phyloP scores from a whole-genome alignment of 2,888 invertebrate species.

The Ferdinandea cuprea region DNA sequence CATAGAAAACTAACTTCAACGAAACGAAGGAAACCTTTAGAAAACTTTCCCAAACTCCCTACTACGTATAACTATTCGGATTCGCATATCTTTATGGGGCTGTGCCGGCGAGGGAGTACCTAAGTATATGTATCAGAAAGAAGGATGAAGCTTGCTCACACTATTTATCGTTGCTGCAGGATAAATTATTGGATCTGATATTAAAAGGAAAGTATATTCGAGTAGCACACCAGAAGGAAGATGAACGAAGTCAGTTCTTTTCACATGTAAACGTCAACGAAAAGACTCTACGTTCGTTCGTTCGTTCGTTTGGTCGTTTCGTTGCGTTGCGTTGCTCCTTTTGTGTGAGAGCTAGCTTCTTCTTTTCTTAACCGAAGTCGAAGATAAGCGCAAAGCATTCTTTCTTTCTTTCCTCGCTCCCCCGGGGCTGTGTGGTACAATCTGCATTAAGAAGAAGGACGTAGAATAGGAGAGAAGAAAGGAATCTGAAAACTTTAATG shows the following conservation, averaged over 20 bases:
- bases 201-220: slow-evolving; percentile 37
- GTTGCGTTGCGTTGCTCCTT: slow-evolving; percentile 59
- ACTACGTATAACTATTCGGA: not conserved
- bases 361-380: slow-evolving; percentile 43
- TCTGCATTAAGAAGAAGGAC: slow-evolving; percentile 45
- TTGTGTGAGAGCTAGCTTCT: slow-evolving; percentile 35
- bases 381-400: slow-evolving; percentile 70
- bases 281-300: slow-evolving; percentile 25
- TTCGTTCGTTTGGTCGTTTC: too few species aligned
- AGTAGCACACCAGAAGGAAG: slow-evolving; percentile 18
- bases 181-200: slow-evolving; percentile 73
- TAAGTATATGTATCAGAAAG: not conserved
- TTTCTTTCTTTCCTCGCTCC: slow-evolving; percentile 29
- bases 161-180: slow-evolving; percentile 67
- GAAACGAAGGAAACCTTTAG: slow-evolving; percentile 28
- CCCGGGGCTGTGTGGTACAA: slow-evolving; percentile 46
- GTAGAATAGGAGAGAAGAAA: slow-evolving; percentile 35
- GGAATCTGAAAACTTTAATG: slow-evolving; percentile 67
- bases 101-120: slow-evolving; percentile 11
- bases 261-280: slow-evolving; percentile 67
- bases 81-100: slow-evolving; percentile 5
- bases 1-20: slow-evolving; percentile 27
- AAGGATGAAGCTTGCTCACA: slow-evolving; percentile 18
- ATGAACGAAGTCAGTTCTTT: slow-evolving; percentile 59
- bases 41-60: slow-evolving; percentile 54